Percentiles rank a stretch among this genome's conserved stretches.
Conservation (phyloP, 2,797 vertebrate species). For the Bradypodion ventrale region DNA sequence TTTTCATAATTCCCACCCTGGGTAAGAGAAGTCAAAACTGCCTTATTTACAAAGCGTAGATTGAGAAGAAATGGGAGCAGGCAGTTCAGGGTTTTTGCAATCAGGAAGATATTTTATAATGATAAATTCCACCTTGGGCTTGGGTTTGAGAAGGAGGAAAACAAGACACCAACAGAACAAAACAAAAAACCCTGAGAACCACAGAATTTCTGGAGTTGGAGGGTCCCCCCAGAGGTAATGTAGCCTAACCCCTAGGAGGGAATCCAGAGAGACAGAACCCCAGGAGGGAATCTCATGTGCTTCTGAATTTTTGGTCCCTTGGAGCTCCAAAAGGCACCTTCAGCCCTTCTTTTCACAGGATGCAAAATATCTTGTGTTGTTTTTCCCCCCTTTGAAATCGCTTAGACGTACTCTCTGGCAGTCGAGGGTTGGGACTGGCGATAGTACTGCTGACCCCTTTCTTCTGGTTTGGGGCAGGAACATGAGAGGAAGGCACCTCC, state of each 20-base stretch:
- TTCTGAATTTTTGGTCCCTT: not conserved
- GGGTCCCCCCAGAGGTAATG: not conserved
- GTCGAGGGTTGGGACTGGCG: conserved; percentile 89
- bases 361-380: too few relatives aligned
- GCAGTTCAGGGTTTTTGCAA: not conserved
- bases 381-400: too few relatives aligned
- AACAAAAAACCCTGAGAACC: not conserved
- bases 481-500: conserved; percentile 95
- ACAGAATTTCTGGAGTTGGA: too few relatives aligned
- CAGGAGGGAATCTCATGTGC: not conserved
- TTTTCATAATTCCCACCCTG: too few relatives aligned
- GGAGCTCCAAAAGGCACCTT: not conserved
- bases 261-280: not conserved
- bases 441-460: conserved; percentile 88
- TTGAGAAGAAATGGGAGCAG: too few relatives aligned
- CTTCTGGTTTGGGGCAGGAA: conserved; percentile 87
- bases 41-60: too few relatives aligned
- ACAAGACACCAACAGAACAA: not conserved
- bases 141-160: not conserved
- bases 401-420: conserved; percentile 95
- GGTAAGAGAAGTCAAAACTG: too few relatives aligned
- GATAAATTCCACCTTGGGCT: not conserved
- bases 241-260: not conserved
- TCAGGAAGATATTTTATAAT: too few relatives aligned
- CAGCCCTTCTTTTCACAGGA: not conserved